Evolutionary conservation across 2,888 invertebrate species (phyloP), one percentile per base, ranked within the genome.

Genomic region (Lepidocyrtinus sp.): DNA sequence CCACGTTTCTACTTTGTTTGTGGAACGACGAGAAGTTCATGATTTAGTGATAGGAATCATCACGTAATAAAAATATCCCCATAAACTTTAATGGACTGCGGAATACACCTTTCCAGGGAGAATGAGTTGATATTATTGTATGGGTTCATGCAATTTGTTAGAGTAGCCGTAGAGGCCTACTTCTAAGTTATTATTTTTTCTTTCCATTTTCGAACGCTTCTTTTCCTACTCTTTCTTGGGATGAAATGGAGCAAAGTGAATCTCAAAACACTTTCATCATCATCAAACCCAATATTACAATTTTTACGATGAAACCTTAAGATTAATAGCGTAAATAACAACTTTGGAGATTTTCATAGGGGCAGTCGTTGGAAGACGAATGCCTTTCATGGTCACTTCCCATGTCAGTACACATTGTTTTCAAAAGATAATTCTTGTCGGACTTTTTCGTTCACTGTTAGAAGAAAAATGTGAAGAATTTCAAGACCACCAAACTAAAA

Each of bases 41-140:
- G 17, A 5, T 63, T 64, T 64, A 22, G 25, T 1, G 22, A 21
- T 24, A 24, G 65, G 50, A 73, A 68, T 73, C 79, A 73, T 73
- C 69, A 79, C 73, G 79, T 79, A 79, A 79, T 79, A 79, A 79
- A 77, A 73, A 79, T 63, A 73, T 79, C 27, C 69, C 73, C 73
- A 68, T 73, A 73, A 73, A 79, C 62, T 74, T 64, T 79, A 73
- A 79, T 79, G 73, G 73, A 79, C 74, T 73, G 69, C 73, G 61
- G 61, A 19, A 21, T 61, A 9, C 21, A 61, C 21, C 12, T 45
- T 68, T 26, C 26, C 63, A 27, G 22, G 36, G 71, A 65, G 50
- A 50, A 50, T 50, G 50, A 12, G 50, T 50, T 50, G 17, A 50
- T 50, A 50, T 50, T 77, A 77, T 77, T 77, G 59, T 59, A 7